A percentile compares a stretch with the other conserved stretches of the same genome.
phyloP scores from a whole-genome alignment of 2,797 vertebrate genomes.

The Pangasius mekongensis region DNA sequence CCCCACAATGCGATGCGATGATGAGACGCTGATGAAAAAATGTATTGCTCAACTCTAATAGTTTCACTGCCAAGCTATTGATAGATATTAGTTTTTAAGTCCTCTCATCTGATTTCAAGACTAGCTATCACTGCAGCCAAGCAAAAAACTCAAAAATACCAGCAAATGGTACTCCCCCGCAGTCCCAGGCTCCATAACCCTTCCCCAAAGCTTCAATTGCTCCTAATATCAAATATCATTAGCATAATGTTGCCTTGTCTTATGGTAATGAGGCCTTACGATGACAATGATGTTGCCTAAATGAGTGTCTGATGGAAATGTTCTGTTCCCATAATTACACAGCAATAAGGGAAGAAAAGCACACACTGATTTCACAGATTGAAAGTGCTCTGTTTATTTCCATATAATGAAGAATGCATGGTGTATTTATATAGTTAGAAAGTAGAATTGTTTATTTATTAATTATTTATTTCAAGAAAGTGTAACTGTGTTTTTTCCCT shows the following conservation, averaged over 20 bases:
- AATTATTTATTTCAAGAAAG: neutral
- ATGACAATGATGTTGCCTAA: conserved; percentile 71
- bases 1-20: neutral
- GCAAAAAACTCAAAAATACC: conserved; percentile 3
- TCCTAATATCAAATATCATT: conserved; percentile 71
- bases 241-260: conserved; percentile 72
- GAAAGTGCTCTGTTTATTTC: conserved; percentile 53
- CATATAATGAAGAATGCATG: conserved; percentile 36
- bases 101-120: neutral
- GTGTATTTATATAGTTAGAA: conserved; percentile 4
- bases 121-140: neutral
- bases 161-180: conserved; percentile 37
- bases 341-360: conserved; percentile 52
- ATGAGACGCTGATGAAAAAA: neutral
- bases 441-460: neutral
- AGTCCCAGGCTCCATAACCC: conserved; percentile 50
- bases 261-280: conserved; percentile 74
- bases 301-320: conserved; percentile 66
- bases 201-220: conserved; percentile 61
- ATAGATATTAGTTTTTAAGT: neutral
- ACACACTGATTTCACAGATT: conserved; percentile 42
- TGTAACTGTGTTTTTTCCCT: neutral
- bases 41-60: neutral
- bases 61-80: neutral
- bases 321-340: conserved; percentile 63